Evolutionary conservation across 2,797 vertebrate species (phyloP), one percentile per base, ranked within the genome.

Genomic region (Meriones psammophilus): DNA sequence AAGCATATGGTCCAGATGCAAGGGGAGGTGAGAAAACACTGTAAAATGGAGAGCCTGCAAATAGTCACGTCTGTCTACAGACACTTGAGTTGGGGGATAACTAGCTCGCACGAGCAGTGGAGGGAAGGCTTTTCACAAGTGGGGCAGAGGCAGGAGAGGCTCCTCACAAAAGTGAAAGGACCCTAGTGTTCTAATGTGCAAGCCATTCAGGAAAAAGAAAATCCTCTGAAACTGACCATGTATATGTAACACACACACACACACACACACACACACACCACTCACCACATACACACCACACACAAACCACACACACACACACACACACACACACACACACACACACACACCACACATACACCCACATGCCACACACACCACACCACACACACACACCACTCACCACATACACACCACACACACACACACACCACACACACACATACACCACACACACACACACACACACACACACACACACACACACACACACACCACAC

Each of bases 1-100:
- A 79, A 95, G 69, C 97, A 93, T 80, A 91, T 94, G 94, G 79
- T 84, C 73, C 58, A 93, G 89, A 89, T 36, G 5, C 79, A 89
- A 88, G 88, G 46, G 26, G 56, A 88, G 80, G 77, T 17, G 39
- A 74, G 50, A 93, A 76, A 93, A 94, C 1, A 5, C 80, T 46
- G 33, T 54, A 94, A 95, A 92, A 90, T 60, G 79, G 69, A 77
- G 50, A 66, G 10, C 2, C 69, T 96, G 14, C 86, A 83, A 64
- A 90, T 50, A 91, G 80, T 3, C 68, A 33, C 3, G 0, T 18
- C 39, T 26, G 54, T 3, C 39, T 24, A 28, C 7, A 36, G 64
- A 68, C 8, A 13, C 56, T 60, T 81, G 68, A 26, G 56, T 78
- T 71, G 66, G 8, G 39, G 58, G 50, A 64, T 39, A 42, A 87